These are phyloP conservation scores for Oncorhynchus keta DNA, from an alignment of 2,113 vertebrate species.

Conservation along the genomic window DNA sequence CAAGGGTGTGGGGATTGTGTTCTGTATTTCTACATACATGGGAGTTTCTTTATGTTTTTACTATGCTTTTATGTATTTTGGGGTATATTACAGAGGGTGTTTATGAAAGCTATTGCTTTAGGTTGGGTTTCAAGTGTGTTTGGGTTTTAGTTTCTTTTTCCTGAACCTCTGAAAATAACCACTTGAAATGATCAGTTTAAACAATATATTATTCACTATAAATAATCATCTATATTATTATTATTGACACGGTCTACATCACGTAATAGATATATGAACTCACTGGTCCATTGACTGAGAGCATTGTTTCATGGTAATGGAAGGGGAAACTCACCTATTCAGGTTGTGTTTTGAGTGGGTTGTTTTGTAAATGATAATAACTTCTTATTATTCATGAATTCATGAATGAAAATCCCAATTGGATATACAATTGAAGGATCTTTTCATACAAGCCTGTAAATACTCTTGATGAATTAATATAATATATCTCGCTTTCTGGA, in stretches of 20 bases:
- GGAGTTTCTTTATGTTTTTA: background rate
- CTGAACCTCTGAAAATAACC: background rate
- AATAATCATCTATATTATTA: background rate
- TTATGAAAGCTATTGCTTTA: no score
- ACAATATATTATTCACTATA: background rate
- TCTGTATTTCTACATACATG: background rate
- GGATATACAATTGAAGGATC: no score
- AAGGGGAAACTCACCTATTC: background rate
- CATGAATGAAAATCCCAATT: no score
- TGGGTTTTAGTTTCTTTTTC: conserved; percentile 5
- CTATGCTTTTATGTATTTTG: no score
- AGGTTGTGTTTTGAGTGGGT: no score
- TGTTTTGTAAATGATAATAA: no score
- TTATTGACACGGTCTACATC: background rate
- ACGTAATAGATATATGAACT: background rate
- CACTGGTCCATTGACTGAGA: background rate
- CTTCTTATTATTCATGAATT: no score
- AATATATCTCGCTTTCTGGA: background rate
- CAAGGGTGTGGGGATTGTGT: background rate
- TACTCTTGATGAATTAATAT: background rate
- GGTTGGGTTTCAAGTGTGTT: no score
- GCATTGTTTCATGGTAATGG: background rate
- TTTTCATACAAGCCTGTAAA: no score
- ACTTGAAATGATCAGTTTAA: background rate
- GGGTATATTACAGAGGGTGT: no score